Base-by-base conservation (phyloP, 2,113 vertebrate genomes). In the Neopipo cinnamomea region DNA sequence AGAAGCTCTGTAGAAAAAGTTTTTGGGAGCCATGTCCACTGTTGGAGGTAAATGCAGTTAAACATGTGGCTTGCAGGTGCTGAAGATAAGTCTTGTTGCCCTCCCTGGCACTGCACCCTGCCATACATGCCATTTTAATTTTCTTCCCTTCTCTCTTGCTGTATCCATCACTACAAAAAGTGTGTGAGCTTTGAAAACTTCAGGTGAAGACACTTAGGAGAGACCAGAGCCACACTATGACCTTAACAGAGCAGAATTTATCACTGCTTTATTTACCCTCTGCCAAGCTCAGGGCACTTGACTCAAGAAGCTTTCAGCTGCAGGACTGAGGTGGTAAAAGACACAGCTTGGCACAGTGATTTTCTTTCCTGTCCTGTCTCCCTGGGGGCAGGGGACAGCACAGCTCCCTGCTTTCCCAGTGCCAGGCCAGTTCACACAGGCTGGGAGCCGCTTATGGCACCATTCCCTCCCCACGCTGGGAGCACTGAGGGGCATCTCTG, bases 51-150 rank as follows among this genome's bases (percentile, higher is more conserved):
- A 56, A 12, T 50, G 65, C 53, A 58, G 33, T 55, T 84, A 53
- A 62, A 35, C 3, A 4, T 0, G 2, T 6, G 28, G n/a, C 42
- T 79, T 33, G 44, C 35, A 70, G n/a, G 23, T 70, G 7, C 20
- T 5, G 5, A 59, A 77, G 63, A 2, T 27, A 35, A 71, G 16
- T 23, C 65, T 30, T 35, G 11, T 41, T 35, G 27, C 46, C 56
- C 33, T 52, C 30, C 39, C 59, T 1, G 1, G 46, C 1, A 0
- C 13, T 27, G 28, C 23, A 37, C n/a, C 25, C 49, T 49, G 62
- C 72, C 53, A 28, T 3, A 2, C 8, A 2, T 5, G 19, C 47
- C 1, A 0, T 4, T 85, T 56, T 56, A 2, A 7, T 63, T 49
- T 70, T 21, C 37, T 75, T 33, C 39, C 11, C 56, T 71, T 4